phyloP scores from a whole-genome alignment of 2,797 vertebrate genomes.

The Euphonia xanthogaster region DNA sequence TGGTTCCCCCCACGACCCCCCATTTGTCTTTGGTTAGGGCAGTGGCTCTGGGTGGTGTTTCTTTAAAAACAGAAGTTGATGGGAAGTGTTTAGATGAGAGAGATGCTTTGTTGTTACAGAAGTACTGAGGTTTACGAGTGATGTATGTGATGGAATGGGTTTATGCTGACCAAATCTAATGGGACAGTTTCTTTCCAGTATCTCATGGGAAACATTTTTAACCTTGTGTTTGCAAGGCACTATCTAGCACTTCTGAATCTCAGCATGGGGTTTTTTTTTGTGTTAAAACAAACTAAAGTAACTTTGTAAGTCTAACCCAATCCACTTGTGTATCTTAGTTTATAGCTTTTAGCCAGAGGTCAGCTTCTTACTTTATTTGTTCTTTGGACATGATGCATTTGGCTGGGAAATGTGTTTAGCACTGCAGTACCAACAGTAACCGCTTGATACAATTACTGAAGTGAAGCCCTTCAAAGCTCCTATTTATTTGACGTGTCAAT shows the following conservation, averaged over 20 bases:
- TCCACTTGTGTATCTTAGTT: not conserved
- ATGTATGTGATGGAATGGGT: not conserved
- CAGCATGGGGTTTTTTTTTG: fast-evolving
- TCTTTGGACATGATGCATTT: not conserved
- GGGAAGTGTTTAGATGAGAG: not conserved
- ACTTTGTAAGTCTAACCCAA: not conserved
- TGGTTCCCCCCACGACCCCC: fast-evolving
- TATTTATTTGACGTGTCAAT: not conserved
- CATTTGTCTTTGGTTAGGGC: fast-evolving
- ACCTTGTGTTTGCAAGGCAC: not conserved
- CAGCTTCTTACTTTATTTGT: not conserved
- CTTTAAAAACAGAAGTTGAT: not conserved
- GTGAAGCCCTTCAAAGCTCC: not conserved
- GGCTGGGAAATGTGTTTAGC: not conserved
- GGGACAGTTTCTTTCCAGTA: not conserved
- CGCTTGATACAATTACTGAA: not conserved
- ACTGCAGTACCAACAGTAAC: not conserved
- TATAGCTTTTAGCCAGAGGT: not conserved
- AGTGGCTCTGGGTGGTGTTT: not conserved
- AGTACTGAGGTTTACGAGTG: fast-evolving
- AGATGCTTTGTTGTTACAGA: not conserved
- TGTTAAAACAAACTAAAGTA: not conserved
- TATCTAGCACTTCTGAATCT: not conserved
- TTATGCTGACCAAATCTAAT: not conserved
- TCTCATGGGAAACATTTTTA: not conserved